Conservation (phyloP, 2,797 vertebrate species). For the Pachyuromys duprasi region DNA sequence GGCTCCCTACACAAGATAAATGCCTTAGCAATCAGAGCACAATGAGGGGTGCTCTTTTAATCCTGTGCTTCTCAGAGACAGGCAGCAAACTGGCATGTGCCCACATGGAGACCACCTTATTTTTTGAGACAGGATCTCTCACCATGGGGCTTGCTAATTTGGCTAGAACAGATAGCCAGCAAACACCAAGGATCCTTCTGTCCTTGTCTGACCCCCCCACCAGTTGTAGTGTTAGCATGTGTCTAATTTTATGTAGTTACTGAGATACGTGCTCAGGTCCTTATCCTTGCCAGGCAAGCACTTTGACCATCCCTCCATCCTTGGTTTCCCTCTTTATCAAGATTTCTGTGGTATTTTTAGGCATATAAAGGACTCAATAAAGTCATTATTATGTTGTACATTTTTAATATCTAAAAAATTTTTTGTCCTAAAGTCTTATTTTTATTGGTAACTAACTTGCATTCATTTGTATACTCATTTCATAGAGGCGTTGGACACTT, state of each 20-base stretch:
- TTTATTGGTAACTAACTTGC: background rate
- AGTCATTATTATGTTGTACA: background rate
- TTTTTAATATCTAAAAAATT: background rate
- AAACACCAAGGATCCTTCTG: too few relatives aligned
- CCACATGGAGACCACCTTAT: too few relatives aligned
- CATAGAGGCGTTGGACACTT: background rate
- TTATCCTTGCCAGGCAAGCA: background rate
- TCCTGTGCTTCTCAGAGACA: background rate
- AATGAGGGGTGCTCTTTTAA: background rate
- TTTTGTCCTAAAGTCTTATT: background rate
- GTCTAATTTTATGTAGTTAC: background rate
- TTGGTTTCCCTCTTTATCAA: background rate
- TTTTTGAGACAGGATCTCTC: background rate
- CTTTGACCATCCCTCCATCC: background rate
- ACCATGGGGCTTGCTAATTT: background rate
- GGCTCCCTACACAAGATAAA: background rate
- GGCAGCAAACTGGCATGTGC: background rate
- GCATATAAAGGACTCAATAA: background rate
- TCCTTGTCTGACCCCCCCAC: background rate
- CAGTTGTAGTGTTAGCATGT: background rate
- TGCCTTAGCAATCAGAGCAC: background rate
- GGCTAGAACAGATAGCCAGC: background rate
- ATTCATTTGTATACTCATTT: constrained; percentile 22
- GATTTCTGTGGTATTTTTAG: constrained; percentile 19
- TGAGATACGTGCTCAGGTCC: background rate